Conservation (phyloP, 2,113 vertebrate genomes). For the Phalacrocorax aristotelis region DNA sequence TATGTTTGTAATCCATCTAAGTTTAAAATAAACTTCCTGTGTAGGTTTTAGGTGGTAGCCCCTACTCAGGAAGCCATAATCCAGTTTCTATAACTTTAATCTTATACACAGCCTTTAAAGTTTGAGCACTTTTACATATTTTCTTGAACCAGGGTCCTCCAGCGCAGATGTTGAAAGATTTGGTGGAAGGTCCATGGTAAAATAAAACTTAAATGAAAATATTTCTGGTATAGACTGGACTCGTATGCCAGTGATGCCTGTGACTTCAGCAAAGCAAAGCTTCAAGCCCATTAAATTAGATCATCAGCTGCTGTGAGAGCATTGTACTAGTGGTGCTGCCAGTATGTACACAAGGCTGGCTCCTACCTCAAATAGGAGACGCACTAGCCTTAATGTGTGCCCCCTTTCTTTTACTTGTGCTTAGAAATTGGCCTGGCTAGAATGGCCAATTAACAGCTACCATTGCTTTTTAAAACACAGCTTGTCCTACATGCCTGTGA, state of each 20-base stretch:
- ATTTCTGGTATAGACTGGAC: neutral
- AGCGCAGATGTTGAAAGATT: neutral
- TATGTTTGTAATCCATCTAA: neutral
- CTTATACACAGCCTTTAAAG: neutral
- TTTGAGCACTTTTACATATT: neutral
- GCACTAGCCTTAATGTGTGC: neutral
- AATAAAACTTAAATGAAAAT: neutral
- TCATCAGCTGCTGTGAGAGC: neutral
- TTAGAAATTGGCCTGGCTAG: neutral
- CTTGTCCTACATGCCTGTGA: neutral
- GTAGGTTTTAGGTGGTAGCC: neutral
- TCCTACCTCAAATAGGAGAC: neutral
- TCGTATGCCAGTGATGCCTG: neutral
- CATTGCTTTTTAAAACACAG: neutral
- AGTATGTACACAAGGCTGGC: fast-evolving
- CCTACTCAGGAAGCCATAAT: neutral
- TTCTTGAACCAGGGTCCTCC: neutral
- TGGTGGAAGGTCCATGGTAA: neutral
- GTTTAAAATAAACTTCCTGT: neutral
- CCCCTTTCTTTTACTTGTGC: neutral
- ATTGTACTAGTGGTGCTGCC: neutral
- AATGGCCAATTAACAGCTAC: neutral
- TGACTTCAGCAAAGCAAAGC: neutral
- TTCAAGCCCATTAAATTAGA: neutral
- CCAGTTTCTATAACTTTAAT: neutral